phyloP scores from a whole-genome alignment of 1,140 invertebrate species.

The Leptinotarsa defecta region DNA sequence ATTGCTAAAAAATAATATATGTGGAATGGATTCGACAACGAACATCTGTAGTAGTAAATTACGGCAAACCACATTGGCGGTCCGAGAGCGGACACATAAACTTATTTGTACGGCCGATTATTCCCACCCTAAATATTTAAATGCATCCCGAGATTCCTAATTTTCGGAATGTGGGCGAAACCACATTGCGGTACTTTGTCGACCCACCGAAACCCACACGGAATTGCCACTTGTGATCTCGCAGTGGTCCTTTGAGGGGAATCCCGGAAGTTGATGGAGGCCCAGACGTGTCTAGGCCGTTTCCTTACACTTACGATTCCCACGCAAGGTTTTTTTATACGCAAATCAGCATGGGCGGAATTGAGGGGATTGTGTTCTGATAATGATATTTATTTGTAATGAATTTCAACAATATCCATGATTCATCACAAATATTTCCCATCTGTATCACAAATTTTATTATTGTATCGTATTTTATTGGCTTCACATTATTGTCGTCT shows the following conservation, averaged over 20 bases:
- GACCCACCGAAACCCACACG: slow-evolving; percentile 9
- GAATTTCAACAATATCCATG: too few species aligned
- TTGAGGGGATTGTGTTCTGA: too few species aligned
- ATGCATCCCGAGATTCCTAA: slow-evolving; percentile 16
- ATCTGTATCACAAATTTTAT: too few species aligned
- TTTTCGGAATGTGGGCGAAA: slow-evolving; percentile 6
- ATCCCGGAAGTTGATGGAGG: slow-evolving; percentile 15
- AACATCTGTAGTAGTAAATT: too few species aligned
- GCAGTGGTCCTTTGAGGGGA: slow-evolving; percentile 10
- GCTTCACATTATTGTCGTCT: too few species aligned
- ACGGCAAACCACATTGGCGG: neutral
- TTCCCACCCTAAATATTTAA: slow-evolving; percentile 15
- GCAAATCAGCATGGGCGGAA: neutral
- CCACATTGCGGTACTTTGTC: slow-evolving; percentile 13
- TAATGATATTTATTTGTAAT: too few species aligned
- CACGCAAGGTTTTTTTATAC: slow-evolving; percentile 16
- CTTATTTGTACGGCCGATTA: neutral
- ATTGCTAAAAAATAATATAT: too few species aligned
- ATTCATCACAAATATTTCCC: too few species aligned
- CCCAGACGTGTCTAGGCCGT: slow-evolving; percentile 20
- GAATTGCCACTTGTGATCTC: slow-evolving; percentile 17
- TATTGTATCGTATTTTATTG: too few species aligned
- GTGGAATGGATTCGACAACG: too few species aligned
- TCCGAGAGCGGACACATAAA: slow-evolving; percentile 5
- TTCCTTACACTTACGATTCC: slow-evolving; percentile 12